Percentiles rank a stretch among this genome's conserved stretches.
phyloP scores from a whole-genome alignment of 2,888 invertebrate species.

The Netelia inedita region DNA sequence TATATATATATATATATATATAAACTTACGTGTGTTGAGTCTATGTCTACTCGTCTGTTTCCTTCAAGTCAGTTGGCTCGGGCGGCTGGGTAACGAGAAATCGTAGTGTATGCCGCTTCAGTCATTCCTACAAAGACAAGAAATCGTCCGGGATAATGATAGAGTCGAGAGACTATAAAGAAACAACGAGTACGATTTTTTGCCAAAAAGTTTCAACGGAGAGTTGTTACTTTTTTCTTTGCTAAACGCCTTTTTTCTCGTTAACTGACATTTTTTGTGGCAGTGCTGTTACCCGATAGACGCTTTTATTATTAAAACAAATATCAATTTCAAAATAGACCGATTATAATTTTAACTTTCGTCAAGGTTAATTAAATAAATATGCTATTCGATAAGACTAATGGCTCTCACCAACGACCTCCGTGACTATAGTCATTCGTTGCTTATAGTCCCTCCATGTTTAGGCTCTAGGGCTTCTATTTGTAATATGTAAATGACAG shows the following conservation, averaged over 20 bases:
- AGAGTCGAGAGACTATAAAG: background rate
- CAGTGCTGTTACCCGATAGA: too few species aligned
- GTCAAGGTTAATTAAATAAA: too few species aligned
- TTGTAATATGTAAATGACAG: too few species aligned
- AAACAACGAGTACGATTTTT: conserved; percentile 44
- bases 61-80: conserved; percentile 32
- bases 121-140: conserved; percentile 15
- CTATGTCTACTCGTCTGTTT: conserved; percentile 18
- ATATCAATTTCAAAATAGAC: too few species aligned
- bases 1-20: background rate
- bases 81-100: conserved; percentile 30
- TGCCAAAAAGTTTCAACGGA: conserved; percentile 56
- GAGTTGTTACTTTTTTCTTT: conserved; percentile 62
- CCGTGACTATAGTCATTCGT: too few species aligned
- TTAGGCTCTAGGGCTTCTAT: too few species aligned
- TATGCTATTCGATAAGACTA: too few species aligned
- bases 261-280: background rate
- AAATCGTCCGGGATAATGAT: background rate
- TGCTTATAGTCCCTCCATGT: too few species aligned
- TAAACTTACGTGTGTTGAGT: background rate
- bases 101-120: background rate
- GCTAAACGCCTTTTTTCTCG: background rate
- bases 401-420: too few species aligned
- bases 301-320: too few species aligned
- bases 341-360: too few species aligned